Evolutionary conservation across 2,888 invertebrate species (phyloP), one percentile per base, ranked within the genome.

Genomic region (Ditylenchus weischeri): DNA sequence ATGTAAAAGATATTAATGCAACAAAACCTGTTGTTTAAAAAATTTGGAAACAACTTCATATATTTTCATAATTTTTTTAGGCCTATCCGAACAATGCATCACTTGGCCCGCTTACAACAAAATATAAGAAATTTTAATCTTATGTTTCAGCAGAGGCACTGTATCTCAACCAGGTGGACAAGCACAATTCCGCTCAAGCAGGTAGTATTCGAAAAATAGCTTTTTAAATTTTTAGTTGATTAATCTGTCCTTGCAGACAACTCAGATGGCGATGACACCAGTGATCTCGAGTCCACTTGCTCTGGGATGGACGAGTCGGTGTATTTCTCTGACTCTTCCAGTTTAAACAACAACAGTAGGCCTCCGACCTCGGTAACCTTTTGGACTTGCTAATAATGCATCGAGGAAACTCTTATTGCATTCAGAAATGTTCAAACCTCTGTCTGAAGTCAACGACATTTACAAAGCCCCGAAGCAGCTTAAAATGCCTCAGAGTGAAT

Each of bases 391-490:
- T 6, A 10, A 43, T 29, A 8, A 2, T n/a, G n/a, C n/a, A n/a
- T n/a, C n/a, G 15, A 43, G 3, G 15, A 43, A 8, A 43, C 2
- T 43, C 8, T 43, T 13, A 43, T 43, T 65, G n/a, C n/a, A n/a
- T n/a, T 59, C 18, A 68, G 76, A 77, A 57, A 71, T 75, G 0
- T 73, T 72, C 8, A 80, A 80, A 65, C 81, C 82, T 10, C 54
- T 82, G 15, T 74, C 78, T 18, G 73, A 79, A 64, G 81, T 82
- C 2, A 75, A 79, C 69, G 80, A 83, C 83, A 90, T 95, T 15
- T 96, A 93, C 86, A 89, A 90, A 82, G 95, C 95, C 0, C 96
- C 96, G 0, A 90, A 90, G 58, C 88, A 90, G 10, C 87, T n/a
- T 38, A 91, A 91, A 85, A 90, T 91, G 79, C 93, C 92, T 0